Evolutionary conservation across 2,797 vertebrate species (phyloP).

Genomic region (Glyptemys insculpta): DNA sequence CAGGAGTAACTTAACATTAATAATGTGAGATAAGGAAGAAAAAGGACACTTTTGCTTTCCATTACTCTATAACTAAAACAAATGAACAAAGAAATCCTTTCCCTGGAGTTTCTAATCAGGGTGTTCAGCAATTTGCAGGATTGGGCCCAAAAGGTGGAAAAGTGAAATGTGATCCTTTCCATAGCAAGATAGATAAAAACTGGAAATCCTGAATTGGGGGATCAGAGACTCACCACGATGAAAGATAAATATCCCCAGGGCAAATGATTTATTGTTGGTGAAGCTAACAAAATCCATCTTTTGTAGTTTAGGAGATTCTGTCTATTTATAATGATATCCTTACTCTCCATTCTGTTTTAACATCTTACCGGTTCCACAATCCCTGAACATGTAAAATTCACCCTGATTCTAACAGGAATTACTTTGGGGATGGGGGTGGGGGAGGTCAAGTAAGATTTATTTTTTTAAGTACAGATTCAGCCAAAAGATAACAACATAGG

Average conservation of each 20-base stretch:
- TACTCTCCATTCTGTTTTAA: background rate
- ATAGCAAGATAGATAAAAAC: background rate
- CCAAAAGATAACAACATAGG: background rate
- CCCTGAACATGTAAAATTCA: background rate
- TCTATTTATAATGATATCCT: background rate
- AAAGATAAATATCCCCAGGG: background rate
- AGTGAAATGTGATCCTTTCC: background rate
- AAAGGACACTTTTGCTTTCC: background rate
- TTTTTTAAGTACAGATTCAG: background rate
- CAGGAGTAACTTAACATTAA: background rate
- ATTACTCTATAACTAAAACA: background rate
- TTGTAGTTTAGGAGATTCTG: background rate
- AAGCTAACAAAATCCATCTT: background rate
- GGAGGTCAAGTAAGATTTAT: background rate
- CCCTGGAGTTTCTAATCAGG: background rate
- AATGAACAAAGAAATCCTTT: background rate
- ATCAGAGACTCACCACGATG: background rate
- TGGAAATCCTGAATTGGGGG: background rate
- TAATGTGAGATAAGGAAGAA: background rate
- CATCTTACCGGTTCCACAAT: background rate
- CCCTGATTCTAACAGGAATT: background rate
- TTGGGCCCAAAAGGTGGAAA: background rate
- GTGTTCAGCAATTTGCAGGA: background rate
- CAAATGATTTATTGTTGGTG: background rate
- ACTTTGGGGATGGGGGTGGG: background rate